Conservation (phyloP, 2,888 invertebrate species). For the Xestoiulus laeticollis region DNA sequence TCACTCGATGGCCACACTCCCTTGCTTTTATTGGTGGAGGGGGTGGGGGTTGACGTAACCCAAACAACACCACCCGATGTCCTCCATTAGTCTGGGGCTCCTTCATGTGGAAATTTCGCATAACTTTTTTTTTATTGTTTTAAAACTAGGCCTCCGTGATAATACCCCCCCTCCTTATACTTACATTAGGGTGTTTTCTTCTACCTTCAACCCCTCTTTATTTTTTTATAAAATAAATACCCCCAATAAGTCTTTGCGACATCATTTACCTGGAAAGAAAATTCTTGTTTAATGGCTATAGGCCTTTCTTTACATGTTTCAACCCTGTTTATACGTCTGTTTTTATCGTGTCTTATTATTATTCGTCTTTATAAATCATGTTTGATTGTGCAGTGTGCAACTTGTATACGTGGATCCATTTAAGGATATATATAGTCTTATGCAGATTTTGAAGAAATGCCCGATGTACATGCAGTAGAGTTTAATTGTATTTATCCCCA, state of each 20-base stretch:
- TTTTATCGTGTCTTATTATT: no score
- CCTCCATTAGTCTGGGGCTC: slow-evolving; percentile 6
- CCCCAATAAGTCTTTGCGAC: neutral
- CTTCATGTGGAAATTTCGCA: slow-evolving; percentile 35
- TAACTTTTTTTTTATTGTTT: neutral
- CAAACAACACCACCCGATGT: neutral
- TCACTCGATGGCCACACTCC: slow-evolving; percentile 28
- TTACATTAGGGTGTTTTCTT: no score
- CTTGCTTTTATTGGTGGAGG: slow-evolving; percentile 31
- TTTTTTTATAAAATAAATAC: slow-evolving; percentile 16
- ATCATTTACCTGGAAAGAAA: neutral
- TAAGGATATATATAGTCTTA: no score
- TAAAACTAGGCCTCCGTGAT: slow-evolving; percentile 21
- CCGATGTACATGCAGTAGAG: no score
- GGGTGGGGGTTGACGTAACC: slow-evolving; percentile 30
- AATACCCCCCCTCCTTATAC: slow-evolving; percentile 29
- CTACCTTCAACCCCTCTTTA: neutral
- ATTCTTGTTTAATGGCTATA: neutral
- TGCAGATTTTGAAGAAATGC: no score
- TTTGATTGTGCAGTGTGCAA: no score
- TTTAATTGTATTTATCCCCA: no score
- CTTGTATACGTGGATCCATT: no score
- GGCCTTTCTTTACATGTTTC: neutral
- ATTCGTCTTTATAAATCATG: no score
- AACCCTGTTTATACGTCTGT: neutral